Evolutionary conservation across 1,140 invertebrate genomes (phyloP).

Genomic region (Drosophila neocordata): DNA sequence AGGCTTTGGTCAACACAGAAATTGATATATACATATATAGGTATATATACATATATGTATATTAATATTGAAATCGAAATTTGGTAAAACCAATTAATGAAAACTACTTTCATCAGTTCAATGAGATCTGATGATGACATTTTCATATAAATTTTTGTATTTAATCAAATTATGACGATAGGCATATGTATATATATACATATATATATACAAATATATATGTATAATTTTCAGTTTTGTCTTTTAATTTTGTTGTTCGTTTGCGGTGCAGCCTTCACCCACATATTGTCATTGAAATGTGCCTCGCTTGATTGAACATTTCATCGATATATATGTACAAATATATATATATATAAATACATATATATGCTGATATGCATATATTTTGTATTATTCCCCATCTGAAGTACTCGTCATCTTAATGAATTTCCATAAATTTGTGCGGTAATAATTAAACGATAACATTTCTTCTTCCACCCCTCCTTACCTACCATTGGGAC

Average conservation of each 20-base stretch:
- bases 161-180: too few relatives aligned
- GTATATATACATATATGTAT: too few relatives aligned
- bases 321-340: neutral
- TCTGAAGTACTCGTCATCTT: conserved; percentile 53
- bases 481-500: conserved; percentile 2
- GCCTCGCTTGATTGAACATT: conserved; percentile 11
- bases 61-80: too few relatives aligned
- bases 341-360: conserved; percentile 6
- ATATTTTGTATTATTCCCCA: conserved; percentile 28
- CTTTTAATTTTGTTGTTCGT: neutral
- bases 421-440: conserved; percentile 76
- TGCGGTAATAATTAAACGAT: conserved; percentile 71
- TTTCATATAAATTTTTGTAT: too few relatives aligned
- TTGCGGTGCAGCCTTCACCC: neutral
- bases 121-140: too few relatives aligned
- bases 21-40: too few relatives aligned
- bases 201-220: too few relatives aligned
- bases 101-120: too few relatives aligned
- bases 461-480: conserved; percentile 49
- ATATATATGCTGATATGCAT: conserved; percentile 9
- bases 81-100: too few relatives aligned
- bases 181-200: too few relatives aligned
- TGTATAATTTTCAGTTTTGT: neutral
- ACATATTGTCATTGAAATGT: conserved; percentile 9
- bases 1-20: too few relatives aligned